Conservation (phyloP, 2,888 invertebrate species). For the Xestia ashworthii region DNA sequence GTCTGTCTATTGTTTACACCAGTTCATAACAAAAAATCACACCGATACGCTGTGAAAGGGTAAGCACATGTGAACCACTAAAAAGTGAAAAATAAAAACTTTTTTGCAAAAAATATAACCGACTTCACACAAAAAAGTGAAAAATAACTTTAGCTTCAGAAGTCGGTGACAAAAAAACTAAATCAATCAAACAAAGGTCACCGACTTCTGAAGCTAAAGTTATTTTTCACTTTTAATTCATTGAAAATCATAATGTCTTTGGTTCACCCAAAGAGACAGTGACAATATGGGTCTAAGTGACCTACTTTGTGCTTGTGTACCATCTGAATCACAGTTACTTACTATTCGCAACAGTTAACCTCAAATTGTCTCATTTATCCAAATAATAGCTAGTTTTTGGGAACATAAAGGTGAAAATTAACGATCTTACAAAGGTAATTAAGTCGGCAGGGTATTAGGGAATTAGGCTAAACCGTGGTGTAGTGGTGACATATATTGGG, state of each 20-base stretch:
- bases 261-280: neutral
- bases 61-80: no score
- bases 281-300: neutral
- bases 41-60: no score
- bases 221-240: neutral
- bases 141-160: no score
- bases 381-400: conserved; percentile 42
- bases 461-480: conserved; percentile 50
- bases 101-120: no score
- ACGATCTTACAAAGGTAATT: conserved; percentile 61
- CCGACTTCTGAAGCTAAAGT: no score
- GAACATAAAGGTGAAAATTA: conserved; percentile 52
- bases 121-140: no score
- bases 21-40: no score
- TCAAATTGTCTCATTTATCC: conserved; percentile 43
- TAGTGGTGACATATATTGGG: conserved; percentile 62
- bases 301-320: conserved; percentile 2
- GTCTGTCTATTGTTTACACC: no score
- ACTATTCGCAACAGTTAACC: conserved; percentile 38
- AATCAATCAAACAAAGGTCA: no score
- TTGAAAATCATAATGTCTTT: neutral
- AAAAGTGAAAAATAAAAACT: no score
- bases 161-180: no score
- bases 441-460: conserved; percentile 54
- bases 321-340: conserved; percentile 34